Percentiles rank a stretch among this genome's conserved stretches.
These are phyloP conservation scores for Hippocampus comes DNA, from an alignment of 2,113 vertebrate species.

Conservation along the genomic window DNA sequence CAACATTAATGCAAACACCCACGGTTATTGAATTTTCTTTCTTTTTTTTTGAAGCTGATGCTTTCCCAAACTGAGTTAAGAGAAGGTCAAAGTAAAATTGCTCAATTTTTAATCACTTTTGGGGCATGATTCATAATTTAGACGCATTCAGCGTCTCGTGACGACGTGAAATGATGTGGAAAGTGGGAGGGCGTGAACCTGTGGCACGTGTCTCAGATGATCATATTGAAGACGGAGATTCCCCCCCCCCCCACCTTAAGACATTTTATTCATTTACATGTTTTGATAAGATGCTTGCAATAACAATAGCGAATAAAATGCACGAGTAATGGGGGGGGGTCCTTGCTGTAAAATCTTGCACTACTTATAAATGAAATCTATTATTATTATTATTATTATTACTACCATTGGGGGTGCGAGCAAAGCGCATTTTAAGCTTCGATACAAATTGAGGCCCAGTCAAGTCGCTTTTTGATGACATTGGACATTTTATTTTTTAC, in stretches of 20 bases:
- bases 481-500: too few relatives aligned
- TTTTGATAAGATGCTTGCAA: not conserved
- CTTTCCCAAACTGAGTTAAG: slow-evolving; percentile 30
- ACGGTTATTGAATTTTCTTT: not conserved
- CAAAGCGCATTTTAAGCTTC: too few relatives aligned
- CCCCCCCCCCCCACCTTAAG: not conserved
- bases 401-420: too few relatives aligned
- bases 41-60: slow-evolving; percentile 39
- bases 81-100: slow-evolving; percentile 37
- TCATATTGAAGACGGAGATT: not conserved
- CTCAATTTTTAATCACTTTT: slow-evolving; percentile 72
- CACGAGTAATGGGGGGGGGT: too few relatives aligned
- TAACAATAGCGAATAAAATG: not conserved
- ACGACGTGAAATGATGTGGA: slow-evolving; percentile 70
- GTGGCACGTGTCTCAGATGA: slow-evolving; percentile 52
- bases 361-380: too few relatives aligned
- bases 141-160: slow-evolving; percentile 63
- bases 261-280: slow-evolving; percentile 14
- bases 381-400: too few relatives aligned
- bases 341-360: too few relatives aligned
- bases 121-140: slow-evolving; percentile 74
- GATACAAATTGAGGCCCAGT: too few relatives aligned
- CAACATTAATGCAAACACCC: slow-evolving; percentile 68
- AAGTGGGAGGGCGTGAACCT: slow-evolving; percentile 75
- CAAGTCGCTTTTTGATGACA: too few relatives aligned